Evolutionary conservation across 2,113 vertebrate species (phyloP).

Genomic region (Astur gentilis): DNA sequence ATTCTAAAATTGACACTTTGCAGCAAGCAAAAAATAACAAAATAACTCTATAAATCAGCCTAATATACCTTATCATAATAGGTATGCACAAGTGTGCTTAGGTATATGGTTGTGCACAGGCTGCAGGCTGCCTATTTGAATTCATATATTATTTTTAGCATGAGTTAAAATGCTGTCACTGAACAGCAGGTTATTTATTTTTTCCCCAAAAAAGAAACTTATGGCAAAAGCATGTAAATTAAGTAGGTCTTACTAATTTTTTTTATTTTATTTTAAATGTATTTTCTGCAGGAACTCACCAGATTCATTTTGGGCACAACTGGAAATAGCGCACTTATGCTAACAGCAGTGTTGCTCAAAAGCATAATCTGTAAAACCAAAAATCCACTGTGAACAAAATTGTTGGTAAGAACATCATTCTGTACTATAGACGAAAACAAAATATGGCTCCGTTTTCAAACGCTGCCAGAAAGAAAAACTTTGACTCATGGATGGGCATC

Average conservation of each 20-base stretch:
- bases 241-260: not conserved
- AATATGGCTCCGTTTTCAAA: accelerated
- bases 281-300: not conserved
- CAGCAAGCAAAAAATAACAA: not conserved
- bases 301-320: not conserved
- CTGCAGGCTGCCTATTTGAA: not conserved
- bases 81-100: not conserved
- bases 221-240: not conserved
- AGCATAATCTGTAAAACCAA: not conserved
- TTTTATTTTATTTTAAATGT: not conserved
- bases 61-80: not conserved
- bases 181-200: not conserved
- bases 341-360: not conserved
- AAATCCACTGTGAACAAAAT: not conserved
- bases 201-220: not conserved
- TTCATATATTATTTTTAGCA: not conserved
- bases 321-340: not conserved
- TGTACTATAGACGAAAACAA: accelerated
- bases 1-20: not conserved
- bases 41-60: not conserved
- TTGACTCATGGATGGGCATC: accelerated
- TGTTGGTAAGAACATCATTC: not conserved
- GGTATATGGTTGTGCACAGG: not conserved
- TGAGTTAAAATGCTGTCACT: not conserved
- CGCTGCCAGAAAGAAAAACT: not conserved